These are phyloP conservation scores for Tetragonula carbonaria DNA, from an alignment of 2,888 invertebrate genomes.

Conservation along the genomic window DNA sequence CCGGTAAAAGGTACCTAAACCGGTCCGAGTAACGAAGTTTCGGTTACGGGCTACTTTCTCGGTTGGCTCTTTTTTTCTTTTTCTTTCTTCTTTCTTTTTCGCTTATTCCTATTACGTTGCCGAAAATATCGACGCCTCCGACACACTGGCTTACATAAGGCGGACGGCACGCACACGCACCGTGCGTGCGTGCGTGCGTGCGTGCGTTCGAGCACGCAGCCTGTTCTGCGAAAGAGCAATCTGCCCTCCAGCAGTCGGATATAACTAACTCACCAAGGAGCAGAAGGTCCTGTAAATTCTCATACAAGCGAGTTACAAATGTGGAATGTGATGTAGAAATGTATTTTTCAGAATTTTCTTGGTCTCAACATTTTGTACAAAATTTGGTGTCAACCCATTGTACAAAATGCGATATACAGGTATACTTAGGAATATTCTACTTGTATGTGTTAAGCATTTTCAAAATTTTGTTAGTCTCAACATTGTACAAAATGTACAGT, in stretches of 20 bases:
- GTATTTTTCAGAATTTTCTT: not conserved
- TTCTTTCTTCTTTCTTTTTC: conserved; percentile 27
- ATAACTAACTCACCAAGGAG: not conserved
- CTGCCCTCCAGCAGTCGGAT: not conserved
- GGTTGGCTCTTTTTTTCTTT: conserved; percentile 31
- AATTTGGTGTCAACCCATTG: too few species aligned
- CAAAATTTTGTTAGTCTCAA: too few species aligned
- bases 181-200: too few species aligned
- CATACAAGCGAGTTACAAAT: not conserved
- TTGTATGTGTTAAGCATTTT: too few species aligned
- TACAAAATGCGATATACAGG: too few species aligned
- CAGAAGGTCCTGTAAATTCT: not conserved
- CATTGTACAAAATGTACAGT: too few species aligned
- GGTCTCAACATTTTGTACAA: too few species aligned
- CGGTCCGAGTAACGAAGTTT: conserved; percentile 44
- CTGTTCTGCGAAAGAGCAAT: conserved; percentile 61
- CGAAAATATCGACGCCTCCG: conserved; percentile 61
- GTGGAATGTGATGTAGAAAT: not conserved
- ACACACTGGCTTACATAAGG: conserved; percentile 78
- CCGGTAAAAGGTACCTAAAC: conserved; percentile 27
- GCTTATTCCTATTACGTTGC: conserved; percentile 44
- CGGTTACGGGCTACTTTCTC: conserved; percentile 48
- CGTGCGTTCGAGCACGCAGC: conserved; percentile 38
- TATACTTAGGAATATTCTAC: too few species aligned
- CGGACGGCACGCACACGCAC: conserved; percentile 44